Conservation (phyloP, 2,888 invertebrate genomes). For the Athalia rosae region DNA sequence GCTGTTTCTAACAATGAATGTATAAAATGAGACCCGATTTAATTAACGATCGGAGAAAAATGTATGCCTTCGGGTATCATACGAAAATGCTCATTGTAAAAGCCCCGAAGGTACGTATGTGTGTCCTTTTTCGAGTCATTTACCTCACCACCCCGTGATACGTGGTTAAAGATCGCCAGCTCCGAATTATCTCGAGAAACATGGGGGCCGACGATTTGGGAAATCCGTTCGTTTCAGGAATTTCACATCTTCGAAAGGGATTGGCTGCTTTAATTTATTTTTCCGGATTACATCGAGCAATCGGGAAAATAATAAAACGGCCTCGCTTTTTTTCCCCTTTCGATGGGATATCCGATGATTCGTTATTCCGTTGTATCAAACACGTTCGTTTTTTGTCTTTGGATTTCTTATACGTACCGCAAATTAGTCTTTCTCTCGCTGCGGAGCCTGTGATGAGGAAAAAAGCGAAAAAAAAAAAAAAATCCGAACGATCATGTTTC, state of each 20-base stretch:
- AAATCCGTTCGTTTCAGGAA: neutral
- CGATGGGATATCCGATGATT: no score
- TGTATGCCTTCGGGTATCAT: neutral
- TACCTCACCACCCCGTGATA: neutral
- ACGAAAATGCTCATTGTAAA: neutral
- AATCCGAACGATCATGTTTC: no score
- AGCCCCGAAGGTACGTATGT: neutral
- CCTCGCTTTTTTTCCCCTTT: no score
- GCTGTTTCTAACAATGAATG: conserved; percentile 45
- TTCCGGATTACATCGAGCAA: neutral
- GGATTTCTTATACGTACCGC: no score
- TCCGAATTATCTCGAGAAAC: neutral
- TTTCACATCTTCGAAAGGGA: neutral
- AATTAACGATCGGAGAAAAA: conserved; percentile 43
- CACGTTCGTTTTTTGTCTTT: no score
- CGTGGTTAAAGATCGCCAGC: no score
- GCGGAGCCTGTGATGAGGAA: no score
- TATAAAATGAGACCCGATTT: conserved; percentile 45
- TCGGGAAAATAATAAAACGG: no score
- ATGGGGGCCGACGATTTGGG: neutral
- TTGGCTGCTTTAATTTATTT: neutral
- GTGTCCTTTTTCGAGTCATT: no score
- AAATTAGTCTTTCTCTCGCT: no score
- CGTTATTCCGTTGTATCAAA: no score
- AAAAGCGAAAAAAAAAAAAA: no score